Conservation (phyloP, 2,888 invertebrate genomes). For the Falcaria lacertinaria region DNA sequence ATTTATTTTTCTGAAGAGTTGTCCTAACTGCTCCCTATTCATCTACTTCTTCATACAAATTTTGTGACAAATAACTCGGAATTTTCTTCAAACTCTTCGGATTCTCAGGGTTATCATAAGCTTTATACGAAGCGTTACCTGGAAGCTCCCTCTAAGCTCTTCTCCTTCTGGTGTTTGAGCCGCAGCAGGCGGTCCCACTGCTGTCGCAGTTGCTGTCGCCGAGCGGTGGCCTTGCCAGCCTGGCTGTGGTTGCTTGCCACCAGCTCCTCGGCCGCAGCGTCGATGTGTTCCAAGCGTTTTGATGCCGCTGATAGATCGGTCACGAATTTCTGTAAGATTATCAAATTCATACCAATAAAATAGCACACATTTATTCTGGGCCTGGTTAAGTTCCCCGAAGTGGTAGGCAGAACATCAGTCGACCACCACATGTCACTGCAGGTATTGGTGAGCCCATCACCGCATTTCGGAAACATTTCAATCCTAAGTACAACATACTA, state of each 20-base stretch:
- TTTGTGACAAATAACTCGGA: too few relatives aligned
- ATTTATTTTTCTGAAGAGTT: too few relatives aligned
- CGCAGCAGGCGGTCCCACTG: conserved; percentile 93
- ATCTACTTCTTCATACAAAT: too few relatives aligned
- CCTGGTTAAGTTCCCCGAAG: too few relatives aligned
- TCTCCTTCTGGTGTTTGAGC: conserved; percentile 93
- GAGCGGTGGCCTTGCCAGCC: conserved; percentile 75
- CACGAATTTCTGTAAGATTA: conserved; percentile 86
- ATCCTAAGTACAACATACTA: too few relatives aligned
- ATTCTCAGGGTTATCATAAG: not conserved
- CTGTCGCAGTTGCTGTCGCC: conserved; percentile 91
- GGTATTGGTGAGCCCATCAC: too few relatives aligned
- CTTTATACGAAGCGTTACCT: conserved; percentile 59
- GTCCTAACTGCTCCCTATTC: too few relatives aligned
- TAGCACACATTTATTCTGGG: too few relatives aligned
- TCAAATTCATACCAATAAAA: too few relatives aligned
- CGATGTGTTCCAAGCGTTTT: conserved; percentile 93
- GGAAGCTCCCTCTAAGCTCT: conserved; percentile 93
- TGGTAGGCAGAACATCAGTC: too few relatives aligned
- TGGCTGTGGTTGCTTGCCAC: conserved; percentile 92
- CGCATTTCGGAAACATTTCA: too few relatives aligned
- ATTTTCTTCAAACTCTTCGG: not conserved
- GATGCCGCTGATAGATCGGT: conserved; percentile 97
- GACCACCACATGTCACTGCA: too few relatives aligned
- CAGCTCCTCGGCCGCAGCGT: conserved; percentile 91